A percentile compares a stretch with the other conserved stretches of the same genome.
These are phyloP conservation scores for Epirrhoe tristata DNA, from an alignment of 2,888 invertebrate species.

Conservation along the genomic window DNA sequence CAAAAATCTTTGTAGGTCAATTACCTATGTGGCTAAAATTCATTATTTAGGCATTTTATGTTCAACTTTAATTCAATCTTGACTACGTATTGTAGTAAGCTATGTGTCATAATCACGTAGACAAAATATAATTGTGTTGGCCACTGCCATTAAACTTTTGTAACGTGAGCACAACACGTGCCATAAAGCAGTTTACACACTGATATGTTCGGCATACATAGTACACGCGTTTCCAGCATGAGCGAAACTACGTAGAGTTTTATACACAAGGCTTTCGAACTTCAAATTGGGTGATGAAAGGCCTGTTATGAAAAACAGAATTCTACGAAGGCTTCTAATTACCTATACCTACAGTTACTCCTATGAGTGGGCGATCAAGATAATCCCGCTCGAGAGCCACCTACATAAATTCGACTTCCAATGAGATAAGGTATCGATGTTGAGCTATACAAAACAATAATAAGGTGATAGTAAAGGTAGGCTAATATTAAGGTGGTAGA, in stretches of 20 bases:
- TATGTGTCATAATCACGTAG: not conserved
- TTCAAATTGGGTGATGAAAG: slow-evolving; percentile 31
- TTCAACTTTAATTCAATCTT: not conserved
- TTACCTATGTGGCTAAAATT: not conserved
- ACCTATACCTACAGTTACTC: not conserved
- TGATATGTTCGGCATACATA: slow-evolving; percentile 37
- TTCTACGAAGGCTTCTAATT: not conserved
- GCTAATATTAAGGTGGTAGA: too few relatives aligned
- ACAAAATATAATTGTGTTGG: slow-evolving; percentile 10
- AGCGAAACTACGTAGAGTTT: slow-evolving; percentile 32
- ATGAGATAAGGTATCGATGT: too few relatives aligned
- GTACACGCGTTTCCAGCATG: slow-evolving; percentile 37
- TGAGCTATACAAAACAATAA: too few relatives aligned
- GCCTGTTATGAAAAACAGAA: slow-evolving; percentile 21
- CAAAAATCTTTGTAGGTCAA: too few relatives aligned
- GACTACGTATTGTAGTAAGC: not conserved
- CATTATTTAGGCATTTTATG: not conserved
- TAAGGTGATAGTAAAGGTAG: too few relatives aligned
- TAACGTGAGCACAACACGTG: slow-evolving; percentile 31
- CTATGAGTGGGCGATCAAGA: slow-evolving; percentile 14
- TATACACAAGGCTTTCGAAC: slow-evolving; percentile 35
- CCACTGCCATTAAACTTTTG: slow-evolving; percentile 26
- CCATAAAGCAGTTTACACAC: slow-evolving; percentile 37
- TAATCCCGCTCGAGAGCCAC: slow-evolving; percentile 11
- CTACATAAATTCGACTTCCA: not conserved